Conservation (phyloP, 2,888 invertebrate genomes). For the Apodemia hepburni region DNA sequence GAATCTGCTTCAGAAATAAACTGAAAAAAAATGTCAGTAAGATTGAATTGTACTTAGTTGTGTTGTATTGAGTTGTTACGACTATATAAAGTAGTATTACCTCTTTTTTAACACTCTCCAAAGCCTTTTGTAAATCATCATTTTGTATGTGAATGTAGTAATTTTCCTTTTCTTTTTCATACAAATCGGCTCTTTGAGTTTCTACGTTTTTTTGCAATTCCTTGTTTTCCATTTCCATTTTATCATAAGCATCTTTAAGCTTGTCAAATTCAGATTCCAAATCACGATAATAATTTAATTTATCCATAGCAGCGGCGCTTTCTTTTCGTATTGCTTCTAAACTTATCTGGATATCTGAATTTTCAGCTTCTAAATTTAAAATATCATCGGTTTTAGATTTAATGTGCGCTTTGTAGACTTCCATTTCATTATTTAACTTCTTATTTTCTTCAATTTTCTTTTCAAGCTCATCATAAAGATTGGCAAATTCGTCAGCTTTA, state of each 20-base stretch:
- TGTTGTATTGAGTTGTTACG: no score
- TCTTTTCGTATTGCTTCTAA: slow-evolving; percentile 45
- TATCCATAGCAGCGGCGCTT: slow-evolving; percentile 44
- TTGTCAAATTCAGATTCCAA: slow-evolving; percentile 45
- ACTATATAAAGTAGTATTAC: slow-evolving; percentile 35
- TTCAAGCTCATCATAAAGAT: slow-evolving; percentile 44
- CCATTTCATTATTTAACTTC: slow-evolving; percentile 40
- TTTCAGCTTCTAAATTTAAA: slow-evolving; percentile 43
- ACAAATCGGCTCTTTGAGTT: slow-evolving; percentile 38
- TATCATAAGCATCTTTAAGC: slow-evolving; percentile 40
- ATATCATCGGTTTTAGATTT: slow-evolving; percentile 37
- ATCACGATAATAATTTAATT: slow-evolving; percentile 44
- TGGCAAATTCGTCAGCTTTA: slow-evolving; percentile 44
- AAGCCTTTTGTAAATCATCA: slow-evolving; percentile 49
- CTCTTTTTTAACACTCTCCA: slow-evolving; percentile 51
- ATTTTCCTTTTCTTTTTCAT: slow-evolving; percentile 46
- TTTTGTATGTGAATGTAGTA: slow-evolving; percentile 43
- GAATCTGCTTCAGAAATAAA: slow-evolving; percentile 11
- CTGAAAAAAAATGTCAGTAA: neutral
- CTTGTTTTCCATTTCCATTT: slow-evolving; percentile 46
- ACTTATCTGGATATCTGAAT: slow-evolving; percentile 38
- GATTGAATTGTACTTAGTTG: neutral
- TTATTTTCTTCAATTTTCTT: slow-evolving; percentile 49
- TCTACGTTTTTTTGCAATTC: slow-evolving; percentile 44
- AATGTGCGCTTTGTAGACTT: slow-evolving; percentile 39